Conservation (phyloP, 23 tunicate genomes). For the Ciona savignyi region DNA sequence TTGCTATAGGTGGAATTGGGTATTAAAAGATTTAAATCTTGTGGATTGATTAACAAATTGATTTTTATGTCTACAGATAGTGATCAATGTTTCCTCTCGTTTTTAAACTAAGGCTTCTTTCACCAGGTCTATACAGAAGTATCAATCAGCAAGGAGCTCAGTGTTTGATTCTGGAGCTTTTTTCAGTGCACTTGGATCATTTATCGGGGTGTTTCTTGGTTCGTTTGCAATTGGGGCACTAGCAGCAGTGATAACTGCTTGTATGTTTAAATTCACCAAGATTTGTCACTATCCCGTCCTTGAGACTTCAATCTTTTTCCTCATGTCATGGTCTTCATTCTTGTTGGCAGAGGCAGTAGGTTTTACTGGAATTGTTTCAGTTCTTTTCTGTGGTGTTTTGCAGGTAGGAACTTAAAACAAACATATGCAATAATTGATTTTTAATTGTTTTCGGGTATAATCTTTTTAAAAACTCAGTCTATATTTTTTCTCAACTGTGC, state of each 20-base stretch:
- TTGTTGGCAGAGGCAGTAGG: constrained; percentile 88
- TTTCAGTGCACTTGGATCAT: constrained; percentile 50
- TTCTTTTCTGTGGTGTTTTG: constrained; percentile 84
- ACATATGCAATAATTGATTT: no score
- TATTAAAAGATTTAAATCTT: no score
- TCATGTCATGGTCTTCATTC: constrained; percentile 86
- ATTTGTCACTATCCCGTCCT: constrained; percentile 81
- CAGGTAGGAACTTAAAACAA: constrained; percentile 85
- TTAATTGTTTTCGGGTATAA: no score
- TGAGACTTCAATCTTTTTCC: constrained; percentile 88
- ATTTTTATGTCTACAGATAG: no score
- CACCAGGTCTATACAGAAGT: constrained; percentile 52
- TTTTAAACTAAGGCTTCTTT: no score
- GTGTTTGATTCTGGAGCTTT: constrained; percentile 64
- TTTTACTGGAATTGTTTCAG: constrained; percentile 98
- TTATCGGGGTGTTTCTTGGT: constrained; percentile 79
- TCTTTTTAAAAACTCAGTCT: no score
- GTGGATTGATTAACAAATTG: no score
- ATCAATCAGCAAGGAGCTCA: constrained; percentile 16
- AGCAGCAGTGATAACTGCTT: constrained; percentile 28
- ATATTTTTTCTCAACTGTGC: no score
- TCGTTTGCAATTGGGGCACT: constrained; percentile 74
- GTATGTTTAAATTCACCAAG: constrained; percentile 73
- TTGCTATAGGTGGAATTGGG: no score
- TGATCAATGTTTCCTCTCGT: no score